These are phyloP conservation scores for Xenopus tropicalis DNA, from an alignment of 2,113 vertebrate genomes.

Conservation along the genomic window UCB_Xtro_10.0 CM004444.2:3886001-3886500, in stretches of 20 bases:
- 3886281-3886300: neutral
- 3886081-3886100: constrained; percentile 78
- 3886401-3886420: too few species aligned
- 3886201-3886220: constrained; percentile 78
- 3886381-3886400: too few species aligned
- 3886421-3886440: too few species aligned
- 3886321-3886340: too few species aligned
- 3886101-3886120: constrained; percentile 87
- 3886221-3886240: constrained; percentile 64
- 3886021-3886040: constrained; percentile 76
- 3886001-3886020: constrained; percentile 67
- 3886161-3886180: constrained; percentile 74
- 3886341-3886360: too few species aligned
- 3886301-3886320: too few species aligned
- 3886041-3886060: constrained; percentile 73
- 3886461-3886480: too few species aligned
- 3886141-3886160: constrained; percentile 80
- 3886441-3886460: too few species aligned
- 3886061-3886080: constrained; percentile 77
- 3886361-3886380: too few species aligned
- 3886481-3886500: too few species aligned
- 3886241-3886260: constrained; percentile 64
- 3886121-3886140: constrained; percentile 87
- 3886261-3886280: constrained; percentile 47
- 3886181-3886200: constrained; percentile 83